A percentile compares a stretch with the other conserved stretches of the same genome.
Conservation (phyloP, 2,888 invertebrate species). For the Adelphocoris suturalis region DNA sequence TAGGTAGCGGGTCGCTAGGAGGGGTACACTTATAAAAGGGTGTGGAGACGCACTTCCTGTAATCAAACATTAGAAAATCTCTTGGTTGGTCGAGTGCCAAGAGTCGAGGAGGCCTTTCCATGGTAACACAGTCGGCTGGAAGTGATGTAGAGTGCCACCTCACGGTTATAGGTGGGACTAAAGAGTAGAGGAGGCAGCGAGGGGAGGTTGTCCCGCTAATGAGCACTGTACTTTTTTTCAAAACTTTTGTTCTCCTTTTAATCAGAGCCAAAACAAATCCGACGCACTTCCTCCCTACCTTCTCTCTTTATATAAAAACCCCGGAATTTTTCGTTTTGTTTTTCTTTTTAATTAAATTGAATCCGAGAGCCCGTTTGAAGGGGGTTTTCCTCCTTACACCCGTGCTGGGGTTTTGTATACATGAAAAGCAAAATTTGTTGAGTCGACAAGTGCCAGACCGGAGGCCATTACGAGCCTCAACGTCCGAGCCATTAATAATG, state of each 20-base stretch:
- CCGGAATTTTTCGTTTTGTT: not conserved
- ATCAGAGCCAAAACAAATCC: constrained; percentile 54
- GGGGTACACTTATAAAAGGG: constrained; percentile 21
- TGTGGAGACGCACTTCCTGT: constrained; percentile 63
- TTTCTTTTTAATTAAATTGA: constrained; percentile 47
- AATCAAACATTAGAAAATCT: constrained; percentile 49
- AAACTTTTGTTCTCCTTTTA: constrained; percentile 48
- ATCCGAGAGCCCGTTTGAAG: not conserved
- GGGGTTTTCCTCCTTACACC: not conserved
- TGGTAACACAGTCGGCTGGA: constrained; percentile 24
- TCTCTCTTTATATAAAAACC: not conserved
- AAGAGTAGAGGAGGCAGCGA: not conserved
- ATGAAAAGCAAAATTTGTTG: not conserved
- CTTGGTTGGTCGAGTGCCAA: constrained; percentile 55
- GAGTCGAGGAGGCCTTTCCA: not conserved
- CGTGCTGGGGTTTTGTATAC: not conserved
- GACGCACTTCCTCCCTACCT: not conserved
- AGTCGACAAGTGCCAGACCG: not conserved
- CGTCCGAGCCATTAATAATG: constrained; percentile 12
- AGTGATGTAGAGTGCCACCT: constrained; percentile 36
- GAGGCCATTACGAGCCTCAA: not conserved
- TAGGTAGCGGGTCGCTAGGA: not conserved
- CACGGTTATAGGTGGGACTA: not conserved
- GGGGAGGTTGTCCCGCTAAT: constrained; percentile 1
- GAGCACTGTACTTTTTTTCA: constrained; percentile 40